These are phyloP conservation scores for Ypsolopha scabrella DNA, from an alignment of 2,888 invertebrate species.

Conservation along the genomic window DNA sequence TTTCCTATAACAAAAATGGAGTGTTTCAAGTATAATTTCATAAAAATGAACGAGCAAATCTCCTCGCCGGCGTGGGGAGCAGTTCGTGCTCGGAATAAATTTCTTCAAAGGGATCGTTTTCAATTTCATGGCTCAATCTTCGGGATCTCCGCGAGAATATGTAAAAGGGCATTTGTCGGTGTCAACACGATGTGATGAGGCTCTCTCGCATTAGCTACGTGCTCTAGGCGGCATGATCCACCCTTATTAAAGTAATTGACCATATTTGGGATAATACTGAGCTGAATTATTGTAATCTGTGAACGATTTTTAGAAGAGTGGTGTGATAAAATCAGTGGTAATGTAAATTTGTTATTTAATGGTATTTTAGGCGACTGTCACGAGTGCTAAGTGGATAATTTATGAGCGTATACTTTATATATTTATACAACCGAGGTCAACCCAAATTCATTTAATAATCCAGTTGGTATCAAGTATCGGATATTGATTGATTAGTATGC, in stretches of 20 bases:
- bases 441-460: too few species aligned
- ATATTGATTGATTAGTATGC: too few species aligned
- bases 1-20: slow-evolving; percentile 26
- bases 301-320: too few species aligned
- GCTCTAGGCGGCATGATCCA: slow-evolving; percentile 37
- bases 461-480: too few species aligned
- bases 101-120: slow-evolving; percentile 69
- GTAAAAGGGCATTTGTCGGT: slow-evolving; percentile 68
- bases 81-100: slow-evolving; percentile 69
- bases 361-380: too few species aligned
- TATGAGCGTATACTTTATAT: too few species aligned
- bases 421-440: too few species aligned
- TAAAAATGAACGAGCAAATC: slow-evolving; percentile 69
- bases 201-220: slow-evolving; percentile 52
- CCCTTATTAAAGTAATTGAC: slow-evolving; percentile 4
- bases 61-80: slow-evolving; percentile 56
- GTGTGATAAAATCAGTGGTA: too few species aligned
- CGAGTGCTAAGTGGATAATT: too few species aligned
- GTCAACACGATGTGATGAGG: slow-evolving; percentile 67
- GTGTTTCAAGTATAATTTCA: slow-evolving; percentile 64
- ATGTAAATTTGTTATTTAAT: too few species aligned
- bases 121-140: slow-evolving; percentile 70
- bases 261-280: not conserved
- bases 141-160: slow-evolving; percentile 65
- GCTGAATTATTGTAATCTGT: too few species aligned